phyloP scores from a whole-genome alignment of 2,113 vertebrate genomes.

The Bothrops jararaca region DNA sequence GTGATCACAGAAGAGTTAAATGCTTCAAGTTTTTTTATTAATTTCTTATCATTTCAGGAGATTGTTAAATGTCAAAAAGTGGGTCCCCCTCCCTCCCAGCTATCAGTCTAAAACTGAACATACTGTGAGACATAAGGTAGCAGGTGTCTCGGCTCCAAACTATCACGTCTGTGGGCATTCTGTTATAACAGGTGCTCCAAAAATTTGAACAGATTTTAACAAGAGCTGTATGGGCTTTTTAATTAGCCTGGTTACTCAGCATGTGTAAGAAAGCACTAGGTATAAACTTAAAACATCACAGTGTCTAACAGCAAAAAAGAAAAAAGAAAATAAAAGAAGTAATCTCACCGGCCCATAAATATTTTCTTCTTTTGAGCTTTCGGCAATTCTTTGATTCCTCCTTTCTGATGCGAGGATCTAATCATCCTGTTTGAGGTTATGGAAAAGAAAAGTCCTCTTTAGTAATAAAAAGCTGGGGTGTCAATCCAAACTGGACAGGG shows the following conservation, averaged over 20 bases:
- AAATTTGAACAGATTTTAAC: conserved; percentile 83
- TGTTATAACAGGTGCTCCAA: conserved; percentile 84
- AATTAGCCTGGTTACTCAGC: conserved; percentile 82
- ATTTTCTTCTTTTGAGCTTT: conserved; percentile 54
- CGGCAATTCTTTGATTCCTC: conserved; percentile 45
- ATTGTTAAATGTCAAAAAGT: conserved; percentile 81
- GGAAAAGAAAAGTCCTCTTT: conserved; percentile 14
- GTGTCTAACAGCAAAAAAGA: conserved; percentile 63
- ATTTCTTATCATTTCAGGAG: conserved; percentile 74
- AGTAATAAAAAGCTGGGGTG: conserved; percentile 11
- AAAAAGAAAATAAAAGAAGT: background rate
- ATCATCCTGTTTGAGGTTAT: conserved; percentile 48
- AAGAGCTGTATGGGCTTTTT: conserved; percentile 79
- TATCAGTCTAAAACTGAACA: conserved; percentile 80
- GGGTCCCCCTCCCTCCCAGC: conserved; percentile 60
- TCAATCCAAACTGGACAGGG: background rate
- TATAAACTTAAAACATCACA: conserved; percentile 77
- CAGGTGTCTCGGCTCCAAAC: conserved; percentile 82
- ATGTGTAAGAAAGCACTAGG: conserved; percentile 79
- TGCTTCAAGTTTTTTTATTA: conserved; percentile 67
- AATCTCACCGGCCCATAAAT: conserved; percentile 59
- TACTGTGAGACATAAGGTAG: conserved; percentile 84
- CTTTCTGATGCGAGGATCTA: conserved; percentile 51
- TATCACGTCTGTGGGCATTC: conserved; percentile 82
- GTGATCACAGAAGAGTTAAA: conserved; percentile 70